phyloP scores from a whole-genome alignment of 2,113 vertebrate genomes.

The Willisornis vidua region DNA sequence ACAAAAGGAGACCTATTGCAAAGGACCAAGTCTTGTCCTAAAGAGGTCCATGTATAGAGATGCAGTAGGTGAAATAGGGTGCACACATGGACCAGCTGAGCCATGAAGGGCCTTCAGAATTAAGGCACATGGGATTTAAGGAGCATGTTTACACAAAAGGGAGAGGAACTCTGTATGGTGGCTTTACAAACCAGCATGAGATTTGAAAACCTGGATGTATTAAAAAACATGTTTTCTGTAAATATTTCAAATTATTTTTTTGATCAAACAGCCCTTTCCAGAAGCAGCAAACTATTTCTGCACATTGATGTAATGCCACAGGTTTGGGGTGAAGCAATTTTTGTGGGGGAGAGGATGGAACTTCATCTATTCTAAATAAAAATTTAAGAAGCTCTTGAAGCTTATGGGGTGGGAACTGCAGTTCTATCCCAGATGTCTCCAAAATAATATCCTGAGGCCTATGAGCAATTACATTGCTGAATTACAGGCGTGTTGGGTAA shows the following conservation, averaged over 20 bases:
- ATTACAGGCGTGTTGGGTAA: background rate
- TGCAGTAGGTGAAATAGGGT: background rate
- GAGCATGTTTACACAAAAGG: background rate
- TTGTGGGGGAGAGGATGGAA: background rate
- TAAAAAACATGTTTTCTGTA: background rate
- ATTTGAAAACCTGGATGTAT: background rate
- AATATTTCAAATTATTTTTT: background rate
- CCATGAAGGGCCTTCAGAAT: background rate
- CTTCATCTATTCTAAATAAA: background rate
- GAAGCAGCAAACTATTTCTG: background rate
- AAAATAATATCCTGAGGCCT: background rate
- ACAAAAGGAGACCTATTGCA: background rate
- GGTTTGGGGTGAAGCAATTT: rapidly evolving
- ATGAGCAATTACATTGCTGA: background rate
- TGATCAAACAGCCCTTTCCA: background rate
- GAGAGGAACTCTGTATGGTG: background rate
- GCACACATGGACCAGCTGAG: background rate
- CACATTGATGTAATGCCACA: background rate
- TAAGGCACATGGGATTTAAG: background rate
- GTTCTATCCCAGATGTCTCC: background rate
- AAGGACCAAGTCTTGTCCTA: background rate
- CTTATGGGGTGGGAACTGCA: background rate
- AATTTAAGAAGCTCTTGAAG: background rate
- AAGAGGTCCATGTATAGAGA: no score
- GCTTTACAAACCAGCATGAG: background rate